Evolutionary conservation across 2,113 vertebrate genomes (phyloP), one percentile per base, ranked within the genome.

Genomic region (Larimichthys polyactis): DNA sequence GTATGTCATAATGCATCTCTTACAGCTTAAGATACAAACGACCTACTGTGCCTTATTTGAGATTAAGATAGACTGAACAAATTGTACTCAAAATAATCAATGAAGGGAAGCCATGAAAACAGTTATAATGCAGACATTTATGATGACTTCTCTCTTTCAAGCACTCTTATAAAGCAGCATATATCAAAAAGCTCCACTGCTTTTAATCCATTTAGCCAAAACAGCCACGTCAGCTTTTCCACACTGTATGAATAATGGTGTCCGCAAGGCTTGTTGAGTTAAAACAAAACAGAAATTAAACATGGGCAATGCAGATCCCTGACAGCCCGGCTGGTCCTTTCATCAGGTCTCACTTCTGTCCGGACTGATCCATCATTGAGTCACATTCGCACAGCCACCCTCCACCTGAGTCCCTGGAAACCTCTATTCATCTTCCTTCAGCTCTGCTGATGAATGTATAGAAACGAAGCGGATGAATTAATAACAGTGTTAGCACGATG

Each of bases 391-490:
- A 40, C 7, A 66, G 43, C 57, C 9, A 6, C 65, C 71, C 67
- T 85, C 81, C 75, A 70, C 72, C 69, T 55, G 74, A 75, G 66
- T 82, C 60, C 55, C 58, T 7, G 40, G 57, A 81, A 84, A 60
- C 68, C 57, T 76, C 83, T 88, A 91, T 94, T 91, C 87, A 90
- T 93, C 85, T 84, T 74, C 85, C 70, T 67, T 75, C 71, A 77
- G 79, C 62, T 40, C 29, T 10, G 66, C 6, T 94, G 90, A 93
- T 93, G 79, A 93, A 92, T 94, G 82, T 57, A 90, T 52, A 71
- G 44, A 27, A 89, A 73, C 19, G 22, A 64, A 7, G 66, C 46
- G 63, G 81, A 87, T 89, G 71, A 89, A 94, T 95, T 94, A 94
- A 94, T 93, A 92, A 92, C 75, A 71, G 68, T 79, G 87, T 92